phyloP scores from a whole-genome alignment of 2,888 invertebrate genomes.

The Volucella inanis region DNA sequence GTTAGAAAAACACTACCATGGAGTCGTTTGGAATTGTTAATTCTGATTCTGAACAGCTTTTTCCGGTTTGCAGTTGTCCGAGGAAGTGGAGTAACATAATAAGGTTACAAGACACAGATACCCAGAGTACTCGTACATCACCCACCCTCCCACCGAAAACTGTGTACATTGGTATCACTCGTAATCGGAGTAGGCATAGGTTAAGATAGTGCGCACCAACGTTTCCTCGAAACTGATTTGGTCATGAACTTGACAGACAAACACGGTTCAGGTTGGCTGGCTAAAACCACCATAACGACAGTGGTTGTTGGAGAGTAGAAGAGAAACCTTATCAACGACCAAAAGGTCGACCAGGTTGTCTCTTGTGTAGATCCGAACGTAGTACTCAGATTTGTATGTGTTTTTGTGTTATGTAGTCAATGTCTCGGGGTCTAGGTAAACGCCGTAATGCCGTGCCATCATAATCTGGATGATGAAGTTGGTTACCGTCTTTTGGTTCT shows the following conservation, averaged over 20 bases:
- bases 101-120: conserved; percentile 44
- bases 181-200: conserved; percentile 38
- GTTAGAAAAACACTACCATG: conserved; percentile 29
- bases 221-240: conserved; percentile 50
- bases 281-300: neutral
- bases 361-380: neutral
- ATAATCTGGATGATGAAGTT: conserved; percentile 69
- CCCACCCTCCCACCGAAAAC: conserved; percentile 32
- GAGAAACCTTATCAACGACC: conserved; percentile 31
- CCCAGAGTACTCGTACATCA: conserved; percentile 17
- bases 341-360: conserved; percentile 35
- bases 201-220: conserved; percentile 6
- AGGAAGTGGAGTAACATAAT: conserved; percentile 61
- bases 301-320: too few species aligned
- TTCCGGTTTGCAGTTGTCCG: conserved; percentile 53
- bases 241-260: conserved; percentile 74
- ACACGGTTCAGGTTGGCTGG: conserved; percentile 38
- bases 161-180: conserved; percentile 2
- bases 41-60: conserved; percentile 57
- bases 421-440: conserved; percentile 65
- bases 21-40: neutral
- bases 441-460: conserved; percentile 36
- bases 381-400: neutral
- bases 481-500: conserved; percentile 30
- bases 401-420: conserved; percentile 53